Evolutionary conservation across 1,140 invertebrate genomes (phyloP).

Genomic region (Aphidius gifuensis): DNA sequence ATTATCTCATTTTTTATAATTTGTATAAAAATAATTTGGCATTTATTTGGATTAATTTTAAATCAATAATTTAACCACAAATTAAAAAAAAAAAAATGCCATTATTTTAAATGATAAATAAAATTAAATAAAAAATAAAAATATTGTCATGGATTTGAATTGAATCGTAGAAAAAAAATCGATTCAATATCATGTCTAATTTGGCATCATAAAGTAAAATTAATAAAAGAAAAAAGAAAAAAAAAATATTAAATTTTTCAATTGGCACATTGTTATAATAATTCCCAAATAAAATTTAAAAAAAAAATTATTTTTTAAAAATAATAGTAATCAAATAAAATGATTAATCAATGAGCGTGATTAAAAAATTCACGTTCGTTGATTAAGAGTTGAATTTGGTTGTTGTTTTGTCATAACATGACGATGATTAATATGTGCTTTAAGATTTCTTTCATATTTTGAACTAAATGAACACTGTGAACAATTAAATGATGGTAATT

Average conservation of each 20-base stretch:
- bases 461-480: slow-evolving; percentile 56
- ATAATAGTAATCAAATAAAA: slow-evolving; percentile 9
- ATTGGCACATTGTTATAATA: too few species aligned
- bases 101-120: slow-evolving; percentile 4
- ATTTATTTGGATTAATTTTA: slow-evolving; percentile 17
- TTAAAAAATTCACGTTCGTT: slow-evolving; percentile 21
- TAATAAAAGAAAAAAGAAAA: slow-evolving; percentile 13
- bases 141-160: slow-evolving; percentile 36
- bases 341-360: neutral
- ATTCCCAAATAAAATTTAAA: neutral
- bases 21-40: slow-evolving; percentile 53
- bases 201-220: slow-evolving; percentile 3
- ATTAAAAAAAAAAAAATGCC: slow-evolving; percentile 22
- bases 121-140: slow-evolving; percentile 9
- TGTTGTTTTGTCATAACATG: slow-evolving; percentile 39
- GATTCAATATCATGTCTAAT: neutral
- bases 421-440: slow-evolving; percentile 54
- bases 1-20: slow-evolving; percentile 30
- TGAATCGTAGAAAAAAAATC: neutral
- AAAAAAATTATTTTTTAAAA: neutral
- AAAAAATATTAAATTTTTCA: neutral
- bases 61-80: neutral
- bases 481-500: slow-evolving; percentile 58
- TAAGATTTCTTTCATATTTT: slow-evolving; percentile 54
- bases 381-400: slow-evolving; percentile 19